Conservation (phyloP, 1,140 invertebrate species). For the Microplitis demolitor region DNA sequence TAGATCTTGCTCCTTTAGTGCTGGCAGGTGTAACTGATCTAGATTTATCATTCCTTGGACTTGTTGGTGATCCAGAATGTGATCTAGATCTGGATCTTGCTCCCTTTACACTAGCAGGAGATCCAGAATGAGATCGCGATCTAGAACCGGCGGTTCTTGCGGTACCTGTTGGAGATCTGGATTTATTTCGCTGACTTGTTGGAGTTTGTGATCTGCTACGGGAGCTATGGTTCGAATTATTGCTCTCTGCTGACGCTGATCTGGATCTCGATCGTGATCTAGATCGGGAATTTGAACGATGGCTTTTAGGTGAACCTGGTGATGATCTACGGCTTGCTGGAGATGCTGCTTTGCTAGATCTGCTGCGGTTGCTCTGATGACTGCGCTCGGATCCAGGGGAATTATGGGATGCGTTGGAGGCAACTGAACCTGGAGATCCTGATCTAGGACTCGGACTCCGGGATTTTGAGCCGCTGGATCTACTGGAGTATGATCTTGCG, state of each 20-base stretch:
- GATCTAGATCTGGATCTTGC: not conserved
- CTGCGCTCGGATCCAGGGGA: slow-evolving; percentile 36
- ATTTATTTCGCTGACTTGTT: slow-evolving; percentile 46
- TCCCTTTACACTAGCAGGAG: not conserved
- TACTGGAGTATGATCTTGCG: slow-evolving; percentile 43
- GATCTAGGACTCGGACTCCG: slow-evolving; percentile 39
- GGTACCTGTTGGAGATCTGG: slow-evolving; percentile 46
- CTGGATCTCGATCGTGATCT: slow-evolving; percentile 25
- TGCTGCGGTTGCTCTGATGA: slow-evolving; percentile 49
- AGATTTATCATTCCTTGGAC: slow-evolving; percentile 54
- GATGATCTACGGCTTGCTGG: slow-evolving; percentile 49
- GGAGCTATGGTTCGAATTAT: slow-evolving; percentile 45
- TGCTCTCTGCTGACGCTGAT: slow-evolving; percentile 19
- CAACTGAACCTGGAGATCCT: slow-evolving; percentile 50
- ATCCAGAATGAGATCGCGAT: not conserved
- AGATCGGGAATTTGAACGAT: slow-evolving; percentile 47
- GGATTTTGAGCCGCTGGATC: slow-evolving; percentile 48
- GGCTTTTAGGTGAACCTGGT: slow-evolving; percentile 43
- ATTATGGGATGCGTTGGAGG: slow-evolving; percentile 26
- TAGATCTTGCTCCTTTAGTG: slow-evolving; percentile 44
- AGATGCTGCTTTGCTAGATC: slow-evolving; percentile 49
- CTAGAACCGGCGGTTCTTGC: slow-evolving; percentile 41
- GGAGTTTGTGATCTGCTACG: slow-evolving; percentile 51
- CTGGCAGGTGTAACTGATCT: slow-evolving; percentile 41
- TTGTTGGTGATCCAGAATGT: slow-evolving; percentile 44